phyloP scores from a whole-genome alignment of 1,140 invertebrate genomes.

The Ephestia elutella region DNA sequence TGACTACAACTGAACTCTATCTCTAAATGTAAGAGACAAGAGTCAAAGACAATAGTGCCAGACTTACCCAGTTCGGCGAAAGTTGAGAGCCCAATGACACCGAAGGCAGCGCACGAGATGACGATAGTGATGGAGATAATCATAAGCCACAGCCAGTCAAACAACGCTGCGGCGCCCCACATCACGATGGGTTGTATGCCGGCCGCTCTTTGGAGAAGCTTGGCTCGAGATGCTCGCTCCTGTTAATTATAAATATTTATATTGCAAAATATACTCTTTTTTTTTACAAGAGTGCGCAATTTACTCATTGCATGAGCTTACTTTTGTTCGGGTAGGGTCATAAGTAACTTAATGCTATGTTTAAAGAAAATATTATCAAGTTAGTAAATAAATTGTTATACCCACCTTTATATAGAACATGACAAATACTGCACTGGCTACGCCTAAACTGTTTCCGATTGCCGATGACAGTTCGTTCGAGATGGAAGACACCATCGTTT shows the following conservation, averaged over 20 bases:
- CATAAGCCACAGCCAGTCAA: conserved; percentile 81
- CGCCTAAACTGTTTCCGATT: conserved; percentile 50
- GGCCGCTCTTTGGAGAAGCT: conserved; percentile 80
- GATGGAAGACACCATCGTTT: conserved; percentile 40
- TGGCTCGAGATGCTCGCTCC: conserved; percentile 73
- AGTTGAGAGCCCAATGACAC: conserved; percentile 74
- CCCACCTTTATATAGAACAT: conserved; percentile 79
- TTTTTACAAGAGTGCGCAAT: no score
- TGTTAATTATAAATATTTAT: conserved; percentile 21
- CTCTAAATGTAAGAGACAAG: no score
- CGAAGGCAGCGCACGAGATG: conserved; percentile 73
- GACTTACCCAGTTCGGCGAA: conserved; percentile 68
- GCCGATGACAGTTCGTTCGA: conserved; percentile 51
- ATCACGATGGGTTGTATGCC: conserved; percentile 82
- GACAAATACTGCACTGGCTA: conserved; percentile 54
- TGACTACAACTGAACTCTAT: no score
- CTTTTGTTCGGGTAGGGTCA: no score
- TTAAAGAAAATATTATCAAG: no score
- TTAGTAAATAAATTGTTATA: no score
- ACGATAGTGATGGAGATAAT: conserved; percentile 72
- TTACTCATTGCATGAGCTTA: no score
- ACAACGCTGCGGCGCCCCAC: conserved; percentile 83
- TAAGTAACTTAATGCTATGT: no score
- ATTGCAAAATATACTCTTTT: no score
- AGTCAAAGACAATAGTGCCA: background rate